Conservation (phyloP, 1,140 invertebrate genomes). For the Eurytemora carolleeae region DNA sequence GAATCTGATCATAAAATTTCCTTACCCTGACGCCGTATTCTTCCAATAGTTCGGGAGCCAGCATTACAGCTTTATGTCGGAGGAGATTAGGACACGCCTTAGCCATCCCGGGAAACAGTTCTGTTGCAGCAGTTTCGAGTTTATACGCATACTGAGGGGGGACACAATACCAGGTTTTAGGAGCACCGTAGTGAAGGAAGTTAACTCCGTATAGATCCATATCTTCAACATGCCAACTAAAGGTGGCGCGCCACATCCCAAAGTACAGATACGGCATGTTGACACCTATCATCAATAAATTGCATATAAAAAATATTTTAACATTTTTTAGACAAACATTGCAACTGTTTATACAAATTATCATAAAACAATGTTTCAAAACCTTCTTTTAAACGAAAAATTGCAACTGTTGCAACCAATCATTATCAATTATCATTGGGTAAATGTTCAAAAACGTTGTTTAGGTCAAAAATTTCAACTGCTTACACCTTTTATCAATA, state of each 20-base stretch:
- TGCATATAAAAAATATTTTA: too few species aligned
- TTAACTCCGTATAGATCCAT: conserved; percentile 43
- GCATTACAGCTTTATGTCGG: conserved; percentile 89
- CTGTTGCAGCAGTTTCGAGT: conserved; percentile 67
- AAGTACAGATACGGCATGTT: conserved; percentile 15
- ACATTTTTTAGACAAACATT: too few species aligned
- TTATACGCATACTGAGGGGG: conserved; percentile 78
- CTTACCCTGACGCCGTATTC: conserved; percentile 5
- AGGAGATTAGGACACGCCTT: conserved; percentile 77
- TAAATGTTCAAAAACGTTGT: too few species aligned
- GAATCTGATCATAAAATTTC: too few species aligned
- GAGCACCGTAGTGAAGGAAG: conserved; percentile 83
- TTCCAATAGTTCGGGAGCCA: conserved; percentile 71
- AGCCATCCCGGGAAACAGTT: conserved; percentile 62
- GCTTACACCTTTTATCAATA: too few species aligned
- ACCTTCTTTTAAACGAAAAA: too few species aligned
- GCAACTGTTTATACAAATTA: too few species aligned
- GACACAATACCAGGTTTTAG: conserved; percentile 61
- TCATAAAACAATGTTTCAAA: too few species aligned
- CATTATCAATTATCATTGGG: too few species aligned
- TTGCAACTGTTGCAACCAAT: too few species aligned
- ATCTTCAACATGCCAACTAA: conserved; percentile 15
- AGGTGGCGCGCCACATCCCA: conserved; percentile 15
- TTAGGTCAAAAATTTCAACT: too few species aligned
- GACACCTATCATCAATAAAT: conserved; percentile 6